These are phyloP conservation scores for Campoplex nolae DNA, from an alignment of 2,888 invertebrate genomes.

Conservation along the genomic window DNA sequence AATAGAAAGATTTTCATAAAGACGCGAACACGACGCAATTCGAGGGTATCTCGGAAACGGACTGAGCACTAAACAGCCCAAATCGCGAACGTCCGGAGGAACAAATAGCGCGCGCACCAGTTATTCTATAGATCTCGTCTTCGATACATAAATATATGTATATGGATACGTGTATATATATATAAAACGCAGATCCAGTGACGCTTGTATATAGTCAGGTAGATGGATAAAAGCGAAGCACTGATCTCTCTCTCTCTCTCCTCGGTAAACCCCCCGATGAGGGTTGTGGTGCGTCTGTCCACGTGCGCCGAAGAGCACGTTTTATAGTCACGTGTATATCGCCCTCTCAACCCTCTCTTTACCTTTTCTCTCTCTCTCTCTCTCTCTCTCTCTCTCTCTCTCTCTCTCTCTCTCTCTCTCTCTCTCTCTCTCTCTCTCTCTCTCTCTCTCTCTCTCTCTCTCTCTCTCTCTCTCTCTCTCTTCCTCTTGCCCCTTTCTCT, in stretches of 20 bases:
- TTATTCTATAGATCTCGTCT: constrained; percentile 15
- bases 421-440: not conserved
- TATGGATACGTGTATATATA: not conserved
- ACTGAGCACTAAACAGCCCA: constrained; percentile 55
- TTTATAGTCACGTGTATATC: constrained; percentile 80
- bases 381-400: too few species aligned
- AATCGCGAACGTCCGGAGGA: constrained; percentile 43
- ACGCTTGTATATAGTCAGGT: constrained; percentile 8
- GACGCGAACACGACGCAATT: constrained; percentile 27
- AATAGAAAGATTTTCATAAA: not conserved
- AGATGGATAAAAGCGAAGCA: not conserved
- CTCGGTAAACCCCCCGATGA: constrained; percentile 47
- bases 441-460: too few species aligned
- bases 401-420: not conserved
- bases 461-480: not conserved
- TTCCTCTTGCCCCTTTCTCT: not conserved
- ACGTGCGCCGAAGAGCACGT: constrained; percentile 83
- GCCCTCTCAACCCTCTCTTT: constrained; percentile 25
- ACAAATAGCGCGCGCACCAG: constrained; percentile 40
- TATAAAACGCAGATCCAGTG: constrained; percentile 16
- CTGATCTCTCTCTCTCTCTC: not conserved
- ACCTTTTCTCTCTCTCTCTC: not conserved
- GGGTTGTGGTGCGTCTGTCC: constrained; percentile 75
- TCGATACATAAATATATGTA: constrained; percentile 7
- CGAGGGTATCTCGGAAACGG: constrained; percentile 52